These are phyloP conservation scores for Diarsia brunnea DNA, from an alignment of 2,888 invertebrate genomes.

Conservation along the genomic window DNA sequence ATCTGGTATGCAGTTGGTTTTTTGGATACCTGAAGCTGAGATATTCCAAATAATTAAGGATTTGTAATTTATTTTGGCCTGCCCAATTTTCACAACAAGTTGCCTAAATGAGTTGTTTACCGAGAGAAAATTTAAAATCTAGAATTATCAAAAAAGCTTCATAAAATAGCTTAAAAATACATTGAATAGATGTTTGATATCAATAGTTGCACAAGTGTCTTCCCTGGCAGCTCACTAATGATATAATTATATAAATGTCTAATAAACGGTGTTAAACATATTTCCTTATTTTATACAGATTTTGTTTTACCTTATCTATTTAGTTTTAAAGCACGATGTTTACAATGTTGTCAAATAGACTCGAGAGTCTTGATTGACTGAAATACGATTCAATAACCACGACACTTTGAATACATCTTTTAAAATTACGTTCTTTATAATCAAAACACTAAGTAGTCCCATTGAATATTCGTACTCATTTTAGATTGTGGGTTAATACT, in stretches of 20 bases:
- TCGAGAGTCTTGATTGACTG: not conserved
- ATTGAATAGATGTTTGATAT: not conserved
- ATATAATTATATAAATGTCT: not conserved
- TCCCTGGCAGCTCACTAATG: not conserved
- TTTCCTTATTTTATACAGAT: not conserved
- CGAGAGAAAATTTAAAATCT: not conserved
- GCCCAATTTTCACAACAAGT: not conserved
- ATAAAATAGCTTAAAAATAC: not conserved
- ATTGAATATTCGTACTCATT: not conserved
- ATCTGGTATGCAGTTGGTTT: not conserved
- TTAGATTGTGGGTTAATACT: not conserved
- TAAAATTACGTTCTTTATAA: not conserved
- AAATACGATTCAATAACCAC: not conserved
- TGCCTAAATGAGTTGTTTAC: conserved; percentile 3
- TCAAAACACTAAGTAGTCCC: not conserved
- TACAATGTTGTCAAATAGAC: not conserved
- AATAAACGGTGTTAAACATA: not conserved
- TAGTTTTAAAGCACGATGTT: not conserved
- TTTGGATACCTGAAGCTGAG: not conserved
- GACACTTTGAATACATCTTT: not conserved
- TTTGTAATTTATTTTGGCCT: not conserved
- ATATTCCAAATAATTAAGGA: not conserved
- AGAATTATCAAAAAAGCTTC: not conserved
- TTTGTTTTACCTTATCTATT: not conserved
- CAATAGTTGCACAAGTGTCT: not conserved